These are phyloP conservation scores for Cancer borealis DNA, from an alignment of 2,888 invertebrate genomes.

Conservation along the genomic window DNA sequence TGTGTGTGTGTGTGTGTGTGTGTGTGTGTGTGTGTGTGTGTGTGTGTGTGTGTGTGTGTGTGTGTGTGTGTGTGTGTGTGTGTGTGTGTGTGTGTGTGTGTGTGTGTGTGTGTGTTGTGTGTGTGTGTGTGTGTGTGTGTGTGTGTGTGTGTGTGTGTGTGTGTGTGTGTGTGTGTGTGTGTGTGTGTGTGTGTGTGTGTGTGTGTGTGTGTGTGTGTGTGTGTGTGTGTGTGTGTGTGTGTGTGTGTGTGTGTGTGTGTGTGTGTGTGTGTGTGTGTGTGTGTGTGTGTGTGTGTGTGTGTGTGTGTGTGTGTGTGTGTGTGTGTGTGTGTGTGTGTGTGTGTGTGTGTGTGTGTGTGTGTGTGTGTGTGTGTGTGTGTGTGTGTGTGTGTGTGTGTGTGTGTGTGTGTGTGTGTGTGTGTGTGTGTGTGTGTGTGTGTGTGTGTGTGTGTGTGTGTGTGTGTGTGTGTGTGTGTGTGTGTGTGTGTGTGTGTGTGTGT, in stretches of 20 bases:
- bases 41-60: background rate
- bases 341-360: too few relatives aligned
- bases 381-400: background rate
- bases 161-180: background rate
- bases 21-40: background rate
- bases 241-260: background rate
- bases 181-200: conserved; percentile 45
- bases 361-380: background rate
- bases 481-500: background rate
- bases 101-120: too few relatives aligned
- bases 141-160: background rate
- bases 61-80: conserved; percentile 44
- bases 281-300: background rate
- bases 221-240: too few relatives aligned
- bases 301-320: conserved; percentile 39
- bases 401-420: background rate
- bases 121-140: background rate
- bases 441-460: background rate
- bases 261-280: background rate
- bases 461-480: too few relatives aligned
- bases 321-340: background rate
- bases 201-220: background rate
- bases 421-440: conserved; percentile 23
- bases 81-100: background rate
- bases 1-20: background rate